These are phyloP conservation scores for Proales similis DNA, from an alignment of 1,140 invertebrate genomes.

Conservation along the genomic window DNA sequence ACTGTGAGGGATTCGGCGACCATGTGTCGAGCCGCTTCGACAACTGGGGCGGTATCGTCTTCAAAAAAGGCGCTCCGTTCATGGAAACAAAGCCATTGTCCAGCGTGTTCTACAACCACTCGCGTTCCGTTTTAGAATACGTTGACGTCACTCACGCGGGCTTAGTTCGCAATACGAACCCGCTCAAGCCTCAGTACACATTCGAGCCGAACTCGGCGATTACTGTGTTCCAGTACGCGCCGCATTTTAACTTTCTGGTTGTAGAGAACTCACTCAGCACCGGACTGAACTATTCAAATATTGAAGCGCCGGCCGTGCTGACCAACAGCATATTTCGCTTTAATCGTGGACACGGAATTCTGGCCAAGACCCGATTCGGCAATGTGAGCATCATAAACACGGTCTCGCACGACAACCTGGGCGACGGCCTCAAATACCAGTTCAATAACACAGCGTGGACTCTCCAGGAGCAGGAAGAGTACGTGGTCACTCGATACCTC, in stretches of 20 bases:
- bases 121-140: conserved; percentile 21
- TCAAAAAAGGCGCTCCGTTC: conserved; percentile 2
- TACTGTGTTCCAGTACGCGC: conserved; percentile 34
- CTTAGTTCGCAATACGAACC: conserved; percentile 10
- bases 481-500: conserved; percentile 1
- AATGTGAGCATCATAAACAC: conserved; percentile 84
- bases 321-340: conserved; percentile 6
- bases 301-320: conserved; percentile 3
- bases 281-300: conserved; percentile 33
- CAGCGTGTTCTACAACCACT: conserved; percentile 12
- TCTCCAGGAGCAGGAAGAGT: conserved; percentile 32
- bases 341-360: conserved; percentile 64
- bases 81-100: neutral
- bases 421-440: conserved; percentile 66
- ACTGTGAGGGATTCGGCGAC: conserved; percentile 34
- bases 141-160: conserved; percentile 17
- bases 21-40: neutral
- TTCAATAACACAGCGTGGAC: conserved; percentile 36
- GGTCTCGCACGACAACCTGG: conserved; percentile 78
- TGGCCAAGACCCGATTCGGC: conserved; percentile 68
- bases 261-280: conserved; percentile 24
- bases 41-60: conserved; percentile 38
- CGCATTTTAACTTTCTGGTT: conserved; percentile 4
- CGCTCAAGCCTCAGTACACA: neutral
- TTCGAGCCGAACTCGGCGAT: conserved; percentile 23